Evolutionary conservation across 2,797 vertebrate species (phyloP).

Genomic region (Gila robusta): DNA sequence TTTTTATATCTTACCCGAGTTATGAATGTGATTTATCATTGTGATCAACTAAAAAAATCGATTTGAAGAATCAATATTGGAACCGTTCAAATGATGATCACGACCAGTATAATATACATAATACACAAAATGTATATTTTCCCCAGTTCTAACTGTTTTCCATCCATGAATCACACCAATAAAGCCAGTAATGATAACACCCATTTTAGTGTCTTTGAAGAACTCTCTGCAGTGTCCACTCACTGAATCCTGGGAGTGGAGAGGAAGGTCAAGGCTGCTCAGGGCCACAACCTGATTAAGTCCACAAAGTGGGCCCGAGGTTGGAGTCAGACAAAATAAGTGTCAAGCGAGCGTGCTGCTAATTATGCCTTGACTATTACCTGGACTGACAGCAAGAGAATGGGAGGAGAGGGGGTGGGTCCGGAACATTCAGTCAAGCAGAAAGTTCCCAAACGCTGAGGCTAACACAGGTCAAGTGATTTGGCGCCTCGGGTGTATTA

Average conservation of each 20-base stretch:
- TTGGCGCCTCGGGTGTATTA: slow-evolving; percentile 89
- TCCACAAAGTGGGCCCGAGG: slow-evolving; percentile 44
- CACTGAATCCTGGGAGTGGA: slow-evolving; percentile 2
- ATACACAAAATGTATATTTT: neutral
- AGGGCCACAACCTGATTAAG: slow-evolving; percentile 45
- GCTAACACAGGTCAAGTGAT: slow-evolving; percentile 90
- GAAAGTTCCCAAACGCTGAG: slow-evolving; percentile 81
- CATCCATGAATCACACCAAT: neutral
- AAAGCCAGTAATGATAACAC: neutral
- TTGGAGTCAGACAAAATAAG: slow-evolving; percentile 60
- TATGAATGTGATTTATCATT: neutral
- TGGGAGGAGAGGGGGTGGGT: slow-evolving; percentile 81
- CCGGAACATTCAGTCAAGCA: slow-evolving; percentile 83
- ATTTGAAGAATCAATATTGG: neutral
- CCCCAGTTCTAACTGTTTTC: no score
- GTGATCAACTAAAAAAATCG: neutral
- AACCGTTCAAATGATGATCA: neutral
- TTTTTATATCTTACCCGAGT: neutral
- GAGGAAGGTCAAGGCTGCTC: slow-evolving; percentile 40
- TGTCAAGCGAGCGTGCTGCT: slow-evolving; percentile 70
- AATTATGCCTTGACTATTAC: slow-evolving; percentile 86
- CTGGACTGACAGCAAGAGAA: slow-evolving; percentile 86
- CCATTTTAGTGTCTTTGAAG: neutral
- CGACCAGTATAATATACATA: neutral
- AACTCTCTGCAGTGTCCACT: neutral